Percentiles rank a stretch among this genome's conserved stretches.
Evolutionary conservation across 2,888 invertebrate genomes (phyloP).

Genomic region (Cantharis flavilabris): DNA sequence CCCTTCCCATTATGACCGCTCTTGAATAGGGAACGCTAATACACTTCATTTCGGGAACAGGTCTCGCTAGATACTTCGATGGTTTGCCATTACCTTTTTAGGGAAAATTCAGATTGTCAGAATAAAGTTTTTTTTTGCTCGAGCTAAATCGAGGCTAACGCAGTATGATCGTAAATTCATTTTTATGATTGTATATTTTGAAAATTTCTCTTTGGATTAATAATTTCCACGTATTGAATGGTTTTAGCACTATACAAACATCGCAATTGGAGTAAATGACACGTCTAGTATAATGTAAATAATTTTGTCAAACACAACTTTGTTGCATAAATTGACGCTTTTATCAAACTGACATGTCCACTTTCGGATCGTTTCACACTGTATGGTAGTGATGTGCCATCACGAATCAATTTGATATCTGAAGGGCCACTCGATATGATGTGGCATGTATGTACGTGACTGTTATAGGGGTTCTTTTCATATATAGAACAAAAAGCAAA

Average conservation of each 20-base stretch:
- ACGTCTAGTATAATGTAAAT: neutral
- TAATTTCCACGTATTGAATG: neutral
- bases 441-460: conserved; percentile 23
- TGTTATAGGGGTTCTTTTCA: conserved; percentile 20
- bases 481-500: conserved; percentile 7
- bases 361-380: conserved; percentile 17
- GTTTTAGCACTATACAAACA: neutral
- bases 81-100: too few species aligned
- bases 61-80: too few species aligned
- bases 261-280: conserved; percentile 8
- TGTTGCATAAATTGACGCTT: neutral
- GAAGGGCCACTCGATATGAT: conserved; percentile 19
- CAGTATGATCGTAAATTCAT: neutral
- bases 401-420: conserved; percentile 25
- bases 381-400: conserved; percentile 22
- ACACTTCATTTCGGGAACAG: too few species aligned
- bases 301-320: neutral
- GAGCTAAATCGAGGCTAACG: too few species aligned
- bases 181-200: neutral
- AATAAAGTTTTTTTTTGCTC: too few species aligned
- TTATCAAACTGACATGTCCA: conserved; percentile 11
- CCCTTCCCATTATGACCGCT: too few species aligned
- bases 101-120: too few species aligned
- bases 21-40: too few species aligned
- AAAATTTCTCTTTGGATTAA: neutral